Percentiles rank a stretch among this genome's conserved stretches.
These are phyloP conservation scores for Cherax quadricarinatus DNA, from an alignment of 1,140 invertebrate genomes.

Conservation along the genomic window DNA sequence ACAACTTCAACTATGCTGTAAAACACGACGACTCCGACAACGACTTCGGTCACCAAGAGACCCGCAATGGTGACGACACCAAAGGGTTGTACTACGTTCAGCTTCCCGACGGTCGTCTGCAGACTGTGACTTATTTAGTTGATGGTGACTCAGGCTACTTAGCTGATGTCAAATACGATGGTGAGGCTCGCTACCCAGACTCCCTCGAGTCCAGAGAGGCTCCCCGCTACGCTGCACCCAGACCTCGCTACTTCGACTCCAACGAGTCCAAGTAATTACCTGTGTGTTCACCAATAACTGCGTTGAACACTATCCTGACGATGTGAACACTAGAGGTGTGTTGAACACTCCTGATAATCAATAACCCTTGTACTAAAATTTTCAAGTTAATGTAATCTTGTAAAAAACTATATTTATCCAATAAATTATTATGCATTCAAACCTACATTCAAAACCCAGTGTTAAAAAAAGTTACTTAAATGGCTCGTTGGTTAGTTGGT, in stretches of 20 bases:
- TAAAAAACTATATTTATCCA: too few species aligned
- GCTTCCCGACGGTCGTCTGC: conserved; percentile 10
- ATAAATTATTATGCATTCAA: too few species aligned
- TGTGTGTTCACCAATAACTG: too few species aligned
- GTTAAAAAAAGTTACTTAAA: too few species aligned
- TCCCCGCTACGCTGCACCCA: neutral
- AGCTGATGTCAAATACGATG: neutral
- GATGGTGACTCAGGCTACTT: neutral
- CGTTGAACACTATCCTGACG: too few species aligned
- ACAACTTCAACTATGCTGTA: neutral
- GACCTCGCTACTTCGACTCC: neutral
- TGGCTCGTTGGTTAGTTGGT: too few species aligned
- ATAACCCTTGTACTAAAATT: too few species aligned
- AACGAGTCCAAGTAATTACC: conserved; percentile 3
- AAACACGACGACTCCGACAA: neutral
- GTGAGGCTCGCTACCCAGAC: conserved; percentile 6
- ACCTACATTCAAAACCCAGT: too few species aligned
- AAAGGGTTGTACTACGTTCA: neutral
- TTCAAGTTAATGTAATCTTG: too few species aligned
- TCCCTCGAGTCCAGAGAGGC: neutral
- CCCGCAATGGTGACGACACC: neutral
- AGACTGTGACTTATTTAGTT: neutral
- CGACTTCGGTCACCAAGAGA: neutral
- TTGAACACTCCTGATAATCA: too few species aligned
- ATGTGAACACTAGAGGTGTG: too few species aligned